These are phyloP conservation scores for Nyctalus aviator DNA, from an alignment of 2,797 vertebrate species.

Conservation along the genomic window DNA sequence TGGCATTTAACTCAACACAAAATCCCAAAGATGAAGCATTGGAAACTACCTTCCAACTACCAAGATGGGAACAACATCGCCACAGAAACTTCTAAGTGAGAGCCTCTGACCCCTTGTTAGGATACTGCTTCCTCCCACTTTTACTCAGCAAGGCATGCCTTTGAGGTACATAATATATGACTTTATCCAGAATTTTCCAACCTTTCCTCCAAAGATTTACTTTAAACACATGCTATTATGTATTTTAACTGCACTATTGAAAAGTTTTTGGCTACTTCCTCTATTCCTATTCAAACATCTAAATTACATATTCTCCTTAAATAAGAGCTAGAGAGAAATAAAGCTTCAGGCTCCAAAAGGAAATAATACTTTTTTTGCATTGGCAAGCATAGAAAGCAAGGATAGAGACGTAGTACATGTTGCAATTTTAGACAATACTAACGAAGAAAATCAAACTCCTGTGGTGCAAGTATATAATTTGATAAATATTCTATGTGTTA, in stretches of 20 bases:
- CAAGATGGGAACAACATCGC: not conserved
- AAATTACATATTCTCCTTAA: slow-evolving; percentile 75
- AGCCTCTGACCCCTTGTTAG: not conserved
- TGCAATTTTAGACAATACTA: slow-evolving; percentile 69
- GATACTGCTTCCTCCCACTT: not conserved
- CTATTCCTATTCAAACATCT: slow-evolving; percentile 70
- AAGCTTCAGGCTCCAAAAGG: slow-evolving; percentile 66
- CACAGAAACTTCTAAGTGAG: slow-evolving; percentile 36
- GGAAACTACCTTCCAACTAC: slow-evolving; percentile 41
- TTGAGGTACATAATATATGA: not conserved
- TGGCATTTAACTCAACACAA: slow-evolving; percentile 47
- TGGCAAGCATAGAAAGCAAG: slow-evolving; percentile 68
- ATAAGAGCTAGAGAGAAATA: slow-evolving; percentile 61
- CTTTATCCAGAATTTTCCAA: slow-evolving; percentile 68
- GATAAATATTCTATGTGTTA: slow-evolving; percentile 63
- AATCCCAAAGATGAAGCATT: not conserved
- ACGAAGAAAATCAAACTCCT: slow-evolving; percentile 64
- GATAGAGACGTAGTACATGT: slow-evolving; percentile 42
- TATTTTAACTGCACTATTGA: slow-evolving; percentile 63
- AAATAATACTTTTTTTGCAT: slow-evolving; percentile 60
- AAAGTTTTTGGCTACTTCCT: slow-evolving; percentile 65
- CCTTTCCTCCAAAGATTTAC: slow-evolving; percentile 60
- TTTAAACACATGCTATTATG: slow-evolving; percentile 55
- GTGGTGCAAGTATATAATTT: slow-evolving; percentile 52
- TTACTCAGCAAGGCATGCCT: slow-evolving; percentile 35